phyloP scores from a whole-genome alignment of 2,888 invertebrate genomes.

The Eilema caniola region DNA sequence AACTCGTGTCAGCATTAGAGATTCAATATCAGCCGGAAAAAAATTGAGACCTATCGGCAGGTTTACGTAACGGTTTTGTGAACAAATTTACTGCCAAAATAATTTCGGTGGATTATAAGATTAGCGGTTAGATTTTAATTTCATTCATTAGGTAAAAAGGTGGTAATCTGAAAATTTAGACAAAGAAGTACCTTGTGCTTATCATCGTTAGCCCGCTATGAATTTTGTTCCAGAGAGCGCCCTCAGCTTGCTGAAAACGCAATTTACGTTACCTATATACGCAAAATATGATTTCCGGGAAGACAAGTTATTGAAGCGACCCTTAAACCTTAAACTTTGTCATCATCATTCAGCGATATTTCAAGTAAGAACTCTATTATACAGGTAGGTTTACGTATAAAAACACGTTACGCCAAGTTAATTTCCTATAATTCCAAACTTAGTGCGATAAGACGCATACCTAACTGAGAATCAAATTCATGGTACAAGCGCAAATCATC shows the following conservation, averaged over 20 bases:
- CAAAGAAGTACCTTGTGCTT: neutral
- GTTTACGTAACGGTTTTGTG: constrained; percentile 33
- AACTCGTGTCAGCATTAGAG: constrained; percentile 63
- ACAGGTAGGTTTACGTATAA: constrained; percentile 21
- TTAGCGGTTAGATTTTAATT: neutral
- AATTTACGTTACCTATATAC: neutral
- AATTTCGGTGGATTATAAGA: constrained; percentile 2
- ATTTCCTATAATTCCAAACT: constrained; percentile 54
- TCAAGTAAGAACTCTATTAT: constrained; percentile 2
- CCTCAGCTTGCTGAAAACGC: neutral
- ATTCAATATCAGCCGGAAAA: constrained; percentile 66
- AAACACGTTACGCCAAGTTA: constrained; percentile 42
- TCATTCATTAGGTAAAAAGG: neutral
- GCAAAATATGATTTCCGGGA: neutral
- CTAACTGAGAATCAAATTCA: neutral
- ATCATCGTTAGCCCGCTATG: neutral
- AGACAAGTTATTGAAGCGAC: neutral
- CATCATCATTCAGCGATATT: constrained; percentile 11
- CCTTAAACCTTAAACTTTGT: neutral
- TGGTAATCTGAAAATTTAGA: neutral
- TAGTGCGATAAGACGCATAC: neutral
- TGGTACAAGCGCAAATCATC: neutral
- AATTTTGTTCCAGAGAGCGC: neutral
- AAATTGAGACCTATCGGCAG: constrained; percentile 54
- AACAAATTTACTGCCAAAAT: constrained; percentile 21